phyloP scores from a whole-genome alignment of 1,140 invertebrate genomes.

The Bombyx mori region DNA sequence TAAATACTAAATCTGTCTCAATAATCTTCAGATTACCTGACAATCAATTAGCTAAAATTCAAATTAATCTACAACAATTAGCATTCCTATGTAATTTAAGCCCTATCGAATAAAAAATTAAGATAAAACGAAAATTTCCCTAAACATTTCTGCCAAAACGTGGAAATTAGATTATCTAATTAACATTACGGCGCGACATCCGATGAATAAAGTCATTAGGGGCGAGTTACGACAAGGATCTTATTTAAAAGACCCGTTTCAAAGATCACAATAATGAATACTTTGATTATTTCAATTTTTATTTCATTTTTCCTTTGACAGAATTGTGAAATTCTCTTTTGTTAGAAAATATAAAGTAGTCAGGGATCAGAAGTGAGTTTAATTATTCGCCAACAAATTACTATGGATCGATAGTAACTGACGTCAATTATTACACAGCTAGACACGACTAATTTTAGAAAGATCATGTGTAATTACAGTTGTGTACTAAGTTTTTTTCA shows the following conservation, averaged over 20 bases:
- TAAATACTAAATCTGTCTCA: too few species aligned
- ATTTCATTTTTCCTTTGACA: conserved; percentile 5
- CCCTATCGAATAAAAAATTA: not conserved
- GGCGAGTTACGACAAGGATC: conserved; percentile 24
- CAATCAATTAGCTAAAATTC: too few species aligned
- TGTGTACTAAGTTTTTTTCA: too few species aligned
- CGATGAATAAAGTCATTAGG: conserved; percentile 29
- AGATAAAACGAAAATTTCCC: conserved; percentile 13
- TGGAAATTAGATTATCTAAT: conserved; percentile 33
- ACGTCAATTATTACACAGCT: too few species aligned
- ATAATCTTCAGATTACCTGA: too few species aligned
- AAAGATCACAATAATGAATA: conserved; percentile 23
- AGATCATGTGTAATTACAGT: too few species aligned
- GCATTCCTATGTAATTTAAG: too few species aligned
- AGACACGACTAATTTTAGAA: too few species aligned
- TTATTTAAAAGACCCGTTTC: conserved; percentile 25
- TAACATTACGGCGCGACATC: conserved; percentile 30
- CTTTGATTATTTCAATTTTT: conserved; percentile 15
- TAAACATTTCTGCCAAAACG: conserved; percentile 15
- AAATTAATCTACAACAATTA: too few species aligned
- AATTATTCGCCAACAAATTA: too few species aligned
- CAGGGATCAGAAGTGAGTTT: too few species aligned
- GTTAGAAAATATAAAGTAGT: not conserved
- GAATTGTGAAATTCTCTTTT: not conserved
- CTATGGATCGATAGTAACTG: too few species aligned